Evolutionary conservation across 2,113 vertebrate species (phyloP), one percentile per base, ranked within the genome.

Genomic region (Ceuthmochares aereus): DNA sequence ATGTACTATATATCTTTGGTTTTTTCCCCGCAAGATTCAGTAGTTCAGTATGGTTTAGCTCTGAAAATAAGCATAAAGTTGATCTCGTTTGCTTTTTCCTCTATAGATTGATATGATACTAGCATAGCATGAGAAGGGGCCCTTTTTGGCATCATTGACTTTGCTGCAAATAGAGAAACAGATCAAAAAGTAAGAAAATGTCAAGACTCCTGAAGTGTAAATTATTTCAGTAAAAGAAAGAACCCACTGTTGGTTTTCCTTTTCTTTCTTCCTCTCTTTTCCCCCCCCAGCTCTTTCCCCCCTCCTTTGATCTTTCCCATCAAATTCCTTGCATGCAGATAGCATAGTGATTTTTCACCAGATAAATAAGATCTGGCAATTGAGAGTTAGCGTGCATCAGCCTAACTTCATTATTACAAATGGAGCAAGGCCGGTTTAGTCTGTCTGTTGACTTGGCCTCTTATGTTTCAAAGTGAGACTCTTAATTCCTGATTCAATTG

Each of bases 131-230:
- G 34, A 77, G 79, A 92, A 90, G 64, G 63, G 82, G 47, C 77
- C 75, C 54, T 88, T 93, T 94, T 73, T 94, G 94, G 37, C 80
- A 87, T 90, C 83, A 94, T 36, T 89, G 88, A 60, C 68, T 96
- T 95, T 96, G 68, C 83, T 93, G 88, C 85, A 93, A 84, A 68
- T 88, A 95, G 79, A 63, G 86, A 95, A 96, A 63, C 68, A 94
- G 85, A 90, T 89, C 52, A 93, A 86, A 95, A 96, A 96, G 85
- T 95, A 93, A 93, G 92, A 43, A 93, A 89, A 93, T 84, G 52
- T 81, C 85, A 90, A 90, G 17, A 36, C 14, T 89, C 73, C 72
- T 86, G 82, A 96, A 89, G 22, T 77, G 60, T 73, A 86, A 94
- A 90, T 87, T 78, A 78, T 78, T 90, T 75, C 56, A 79, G 58